Base-by-base conservation (phyloP, 2,888 invertebrate genomes). In the Agrochola macilenta region DNA sequence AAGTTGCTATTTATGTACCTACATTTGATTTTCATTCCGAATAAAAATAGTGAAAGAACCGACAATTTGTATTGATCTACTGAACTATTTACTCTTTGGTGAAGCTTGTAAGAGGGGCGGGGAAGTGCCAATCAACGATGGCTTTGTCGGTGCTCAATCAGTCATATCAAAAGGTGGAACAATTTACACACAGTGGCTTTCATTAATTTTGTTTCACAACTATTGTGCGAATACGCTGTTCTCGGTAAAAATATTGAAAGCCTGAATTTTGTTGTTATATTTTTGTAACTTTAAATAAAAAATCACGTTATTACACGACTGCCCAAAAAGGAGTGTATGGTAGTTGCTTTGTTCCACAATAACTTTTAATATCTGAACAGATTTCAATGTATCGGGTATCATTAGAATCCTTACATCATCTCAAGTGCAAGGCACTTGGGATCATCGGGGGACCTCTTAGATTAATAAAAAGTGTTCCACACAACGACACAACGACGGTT, bases 81-180 rank as follows among this genome's bases (percentile, higher is more conserved):
- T 85, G 82, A 3, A 11, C 0, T 9, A 1, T 11, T 17, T 63
- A 2, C n/a, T 14, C 11, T 30, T n/a, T 61, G 57, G 20, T 35
- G 52, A 46, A 23, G 46, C 23, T 43, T 61, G 73, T 43, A 57
- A 58, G 49, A 35, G 65, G 49, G 69, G 84, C 49, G 61, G 52
- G 58, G 85, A 64, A 54, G 77, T 78, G 82, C 82, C 85, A 85
- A 84, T 84, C 83, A 85, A 66, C 77, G 72, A 54, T 74, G 43
- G 78, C 78, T 85, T 85, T 84, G 77, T 85, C 46, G 82, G 64
- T 49, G 71, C 52, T 64, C 83, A 78, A 78, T 85, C 83, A 84
- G 72, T 78, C 85, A 75, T 75, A 77, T 85, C 66, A 82, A 61
- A 72, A 78, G 66, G 77, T 77, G 65, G 71, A 77, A 77, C 77